Evolutionary conservation across 2,888 invertebrate genomes (phyloP), one percentile per base, ranked within the genome.

Genomic region (Drosophila falleni): DNA sequence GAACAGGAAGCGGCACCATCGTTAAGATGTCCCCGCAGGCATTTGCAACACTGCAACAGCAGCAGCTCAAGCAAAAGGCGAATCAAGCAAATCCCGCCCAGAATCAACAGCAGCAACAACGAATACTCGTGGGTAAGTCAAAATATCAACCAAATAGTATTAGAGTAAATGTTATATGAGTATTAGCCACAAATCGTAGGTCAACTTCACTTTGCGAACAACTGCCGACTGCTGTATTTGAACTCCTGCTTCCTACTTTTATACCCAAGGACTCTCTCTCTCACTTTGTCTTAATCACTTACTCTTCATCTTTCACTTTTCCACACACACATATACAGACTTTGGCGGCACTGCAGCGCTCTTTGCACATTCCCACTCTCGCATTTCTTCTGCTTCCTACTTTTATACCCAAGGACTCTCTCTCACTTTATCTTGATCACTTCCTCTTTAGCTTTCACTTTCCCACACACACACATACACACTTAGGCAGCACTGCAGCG

Each of bases 1-100:
- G 82, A 15, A 62, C 81, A 0, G 83, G 90, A 23, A 23, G 23
- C 23, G 23, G 23, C 13, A 90, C 91, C 15, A 90, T 91, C 56
- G 90, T 92, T 0, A 91, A 91, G 66, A 92, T 92, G 91, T 89
- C 91, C 0, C 89, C 91, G 3, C 91, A 91, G 53, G 90, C 91
- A 29, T 88, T 92, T 59, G 91, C 91, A 8, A 80, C 90, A 3
- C 75, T 92, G 11, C 93, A 93, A 46, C 92, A 92, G 51, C 92
- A 92, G 60, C 92, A 92, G 29, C 74, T 92, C 13, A 87, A 92
- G 23, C 86, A 88, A 31, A 88, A 88, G 54, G 68, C 78, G 3
- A 23, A 23, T 23, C 23, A 23, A 23, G 49, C 54, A 3, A 63
- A 61, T 60, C 39, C 80, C 26, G 61, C 53, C 8, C 87, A 82